A percentile compares a stretch with the other conserved stretches of the same genome.
Conservation (phyloP, 2,797 vertebrate species). For the Tamandua tetradactyla region DNA sequence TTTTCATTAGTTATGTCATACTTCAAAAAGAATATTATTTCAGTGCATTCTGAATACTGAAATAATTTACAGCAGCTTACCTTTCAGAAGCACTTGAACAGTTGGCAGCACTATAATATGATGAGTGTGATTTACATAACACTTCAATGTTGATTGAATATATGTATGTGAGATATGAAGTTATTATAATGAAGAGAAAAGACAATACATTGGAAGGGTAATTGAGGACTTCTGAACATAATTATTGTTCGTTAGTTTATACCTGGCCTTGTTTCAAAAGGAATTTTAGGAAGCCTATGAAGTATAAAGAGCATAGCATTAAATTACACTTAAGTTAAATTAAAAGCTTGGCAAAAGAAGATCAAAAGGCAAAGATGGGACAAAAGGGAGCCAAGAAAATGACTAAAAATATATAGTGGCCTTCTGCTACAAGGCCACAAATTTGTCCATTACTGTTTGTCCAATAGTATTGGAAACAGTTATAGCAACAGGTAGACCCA, state of each 20-base stretch:
- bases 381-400: constrained; percentile 41
- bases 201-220: background rate
- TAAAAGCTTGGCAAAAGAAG: constrained; percentile 57
- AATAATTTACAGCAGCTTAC: background rate
- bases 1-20: background rate
- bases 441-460: constrained; percentile 1
- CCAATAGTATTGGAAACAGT: constrained; percentile 16
- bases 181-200: constrained; percentile 37
- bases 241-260: constrained; percentile 52
- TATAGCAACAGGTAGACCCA: background rate
- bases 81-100: background rate
- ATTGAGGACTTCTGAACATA: constrained; percentile 27
- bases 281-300: constrained; percentile 46
- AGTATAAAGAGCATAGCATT: constrained; percentile 16
- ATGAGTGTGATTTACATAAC: background rate
- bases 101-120: background rate
- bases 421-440: background rate
- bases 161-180: background rate
- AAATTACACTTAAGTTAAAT: constrained; percentile 58
- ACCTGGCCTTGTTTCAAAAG: constrained; percentile 50
- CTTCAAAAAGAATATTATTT: background rate
- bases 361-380: constrained; percentile 55
- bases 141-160: background rate
- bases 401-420: constrained; percentile 20
- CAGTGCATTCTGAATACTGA: background rate